A percentile compares a stretch with the other conserved stretches of the same genome.
phyloP scores from a whole-genome alignment of 1,140 invertebrate genomes.

The Halyomorpha halys region DNA sequence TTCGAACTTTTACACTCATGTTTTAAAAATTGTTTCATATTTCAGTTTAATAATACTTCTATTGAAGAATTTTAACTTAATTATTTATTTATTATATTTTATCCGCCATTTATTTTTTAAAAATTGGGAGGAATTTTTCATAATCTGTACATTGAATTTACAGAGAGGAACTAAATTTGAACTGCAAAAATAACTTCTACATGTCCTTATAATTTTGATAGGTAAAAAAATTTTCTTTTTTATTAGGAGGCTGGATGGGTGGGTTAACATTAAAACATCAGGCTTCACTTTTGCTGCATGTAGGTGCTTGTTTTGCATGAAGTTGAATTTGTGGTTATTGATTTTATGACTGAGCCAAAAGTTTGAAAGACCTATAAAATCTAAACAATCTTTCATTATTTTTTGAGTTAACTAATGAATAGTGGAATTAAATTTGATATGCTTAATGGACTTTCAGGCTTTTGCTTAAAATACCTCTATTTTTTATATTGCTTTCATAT shows the following conservation, averaged over 20 bases:
- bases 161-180: constrained; percentile 6
- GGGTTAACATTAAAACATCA: constrained; percentile 5
- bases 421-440: too few relatives aligned
- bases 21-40: neutral
- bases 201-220: too few relatives aligned
- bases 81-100: neutral
- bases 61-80: neutral
- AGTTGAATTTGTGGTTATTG: constrained; percentile 5
- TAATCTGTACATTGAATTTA: neutral
- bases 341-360: constrained; percentile 5
- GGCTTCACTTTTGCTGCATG: constrained; percentile 16
- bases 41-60: neutral
- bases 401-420: too few relatives aligned
- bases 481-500: too few relatives aligned
- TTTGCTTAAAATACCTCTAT: neutral
- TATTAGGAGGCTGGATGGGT: too few relatives aligned
- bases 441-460: neutral
- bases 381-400: too few relatives aligned
- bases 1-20: constrained; percentile 25
- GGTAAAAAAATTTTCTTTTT: too few relatives aligned
- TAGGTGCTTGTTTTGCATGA: constrained; percentile 15
- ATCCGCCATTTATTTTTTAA: constrained; percentile 5
- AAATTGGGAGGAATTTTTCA: neutral
- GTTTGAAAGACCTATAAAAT: neutral
- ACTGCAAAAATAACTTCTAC: neutral